Percentiles rank a stretch among this genome's conserved stretches.
Evolutionary conservation across 2,797 vertebrate species (phyloP).

Genomic region (Lutjanus campechanus): DNA sequence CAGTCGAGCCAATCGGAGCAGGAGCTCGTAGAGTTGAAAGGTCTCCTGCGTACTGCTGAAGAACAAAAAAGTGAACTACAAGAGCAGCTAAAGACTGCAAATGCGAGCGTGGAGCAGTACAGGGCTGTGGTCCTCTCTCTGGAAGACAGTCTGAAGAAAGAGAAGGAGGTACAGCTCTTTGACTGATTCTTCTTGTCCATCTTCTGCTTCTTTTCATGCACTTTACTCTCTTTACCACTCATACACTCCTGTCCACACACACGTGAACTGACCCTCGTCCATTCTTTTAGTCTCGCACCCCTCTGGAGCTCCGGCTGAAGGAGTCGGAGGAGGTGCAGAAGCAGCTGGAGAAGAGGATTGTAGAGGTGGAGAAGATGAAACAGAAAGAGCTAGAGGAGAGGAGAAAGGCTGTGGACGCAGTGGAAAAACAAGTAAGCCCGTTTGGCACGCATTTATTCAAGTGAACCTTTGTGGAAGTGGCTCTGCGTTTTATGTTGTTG

Average conservation of each 20-base stretch:
- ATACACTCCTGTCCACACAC: not conserved
- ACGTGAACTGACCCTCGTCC: slow-evolving; percentile 57
- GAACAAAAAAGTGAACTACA: slow-evolving; percentile 90
- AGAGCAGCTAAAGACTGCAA: slow-evolving; percentile 92
- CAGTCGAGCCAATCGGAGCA: slow-evolving; percentile 78
- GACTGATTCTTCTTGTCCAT: not conserved
- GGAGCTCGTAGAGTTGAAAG: slow-evolving; percentile 89
- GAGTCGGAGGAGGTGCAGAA: slow-evolving; percentile 92
- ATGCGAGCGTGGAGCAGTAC: slow-evolving; percentile 92
- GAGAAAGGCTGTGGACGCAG: slow-evolving; percentile 88
- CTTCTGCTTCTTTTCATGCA: not conserved
- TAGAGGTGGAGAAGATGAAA: slow-evolving; percentile 93
- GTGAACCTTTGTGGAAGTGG: not conserved
- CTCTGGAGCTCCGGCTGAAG: slow-evolving; percentile 91
- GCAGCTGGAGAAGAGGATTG: slow-evolving; percentile 92
- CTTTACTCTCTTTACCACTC: not conserved
- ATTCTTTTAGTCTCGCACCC: slow-evolving; percentile 82
- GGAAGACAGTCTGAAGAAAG: slow-evolving; percentile 95
- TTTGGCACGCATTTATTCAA: not conserved
- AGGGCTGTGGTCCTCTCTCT: slow-evolving; percentile 90
- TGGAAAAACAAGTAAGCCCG: slow-evolving; percentile 91
- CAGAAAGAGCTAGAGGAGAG: slow-evolving; percentile 91
- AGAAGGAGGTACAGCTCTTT: slow-evolving; percentile 89
- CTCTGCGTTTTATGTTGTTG: too few relatives aligned
- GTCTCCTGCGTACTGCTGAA: slow-evolving; percentile 88